Evolutionary conservation across 2,888 invertebrate species (phyloP).

Genomic region (Brachyopa scutellaris): DNA sequence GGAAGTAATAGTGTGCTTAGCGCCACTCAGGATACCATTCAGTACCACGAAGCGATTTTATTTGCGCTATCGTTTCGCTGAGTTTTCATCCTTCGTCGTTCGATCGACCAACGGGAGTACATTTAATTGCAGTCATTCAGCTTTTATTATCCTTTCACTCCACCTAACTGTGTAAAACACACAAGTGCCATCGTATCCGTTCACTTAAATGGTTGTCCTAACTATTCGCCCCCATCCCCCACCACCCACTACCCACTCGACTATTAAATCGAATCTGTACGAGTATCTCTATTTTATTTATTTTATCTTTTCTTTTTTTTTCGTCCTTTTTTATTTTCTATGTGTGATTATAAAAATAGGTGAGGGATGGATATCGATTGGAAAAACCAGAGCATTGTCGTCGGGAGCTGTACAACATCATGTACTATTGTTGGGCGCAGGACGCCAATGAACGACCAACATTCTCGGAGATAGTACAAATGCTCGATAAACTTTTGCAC

Average conservation of each 20-base stretch:
- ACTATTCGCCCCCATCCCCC: not conserved
- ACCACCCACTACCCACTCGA: no score
- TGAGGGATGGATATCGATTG: slow-evolving; percentile 93
- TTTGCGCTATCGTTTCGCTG: slow-evolving; percentile 37
- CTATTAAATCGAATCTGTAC: slow-evolving; percentile 31
- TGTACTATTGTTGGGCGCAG: slow-evolving; percentile 98
- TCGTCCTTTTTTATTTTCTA: slow-evolving; percentile 23
- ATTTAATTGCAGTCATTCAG: slow-evolving; percentile 71
- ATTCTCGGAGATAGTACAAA: slow-evolving; percentile 90
- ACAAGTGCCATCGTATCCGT: slow-evolving; percentile 65
- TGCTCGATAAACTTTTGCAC: slow-evolving; percentile 91
- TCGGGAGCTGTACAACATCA: slow-evolving; percentile 95
- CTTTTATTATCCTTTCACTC: slow-evolving; percentile 67
- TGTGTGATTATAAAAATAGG: slow-evolving; percentile 83
- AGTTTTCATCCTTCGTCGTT: slow-evolving; percentile 26
- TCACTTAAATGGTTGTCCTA: slow-evolving; percentile 63
- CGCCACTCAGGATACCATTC: slow-evolving; percentile 25
- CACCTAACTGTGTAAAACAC: slow-evolving; percentile 62
- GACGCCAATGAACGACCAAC: slow-evolving; percentile 91
- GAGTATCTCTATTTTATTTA: slow-evolving; percentile 42
- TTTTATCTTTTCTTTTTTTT: slow-evolving; percentile 30
- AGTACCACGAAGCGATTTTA: slow-evolving; percentile 31
- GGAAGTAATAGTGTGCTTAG: slow-evolving; percentile 34
- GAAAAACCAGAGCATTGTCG: slow-evolving; percentile 97
- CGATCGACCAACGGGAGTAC: slow-evolving; percentile 20